These are phyloP conservation scores for Dryobota labecula DNA, from an alignment of 2,888 invertebrate genomes.

Conservation along the genomic window DNA sequence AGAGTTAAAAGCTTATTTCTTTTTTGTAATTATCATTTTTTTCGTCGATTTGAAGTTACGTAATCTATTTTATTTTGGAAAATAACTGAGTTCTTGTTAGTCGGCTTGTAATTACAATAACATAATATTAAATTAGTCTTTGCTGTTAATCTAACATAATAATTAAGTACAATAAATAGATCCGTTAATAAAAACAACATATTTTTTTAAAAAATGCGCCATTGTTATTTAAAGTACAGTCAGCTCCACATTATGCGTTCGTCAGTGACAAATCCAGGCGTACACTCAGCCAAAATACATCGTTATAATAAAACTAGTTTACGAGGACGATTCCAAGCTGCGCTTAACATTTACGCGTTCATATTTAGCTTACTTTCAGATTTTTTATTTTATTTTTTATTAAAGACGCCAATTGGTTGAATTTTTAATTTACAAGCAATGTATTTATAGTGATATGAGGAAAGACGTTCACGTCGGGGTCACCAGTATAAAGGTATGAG, in stretches of 20 bases:
- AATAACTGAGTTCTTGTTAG: not conserved
- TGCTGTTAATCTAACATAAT: not conserved
- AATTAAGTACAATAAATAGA: too few species aligned
- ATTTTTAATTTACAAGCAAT: not conserved
- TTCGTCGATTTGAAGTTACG: not conserved
- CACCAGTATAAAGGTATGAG: too few species aligned
- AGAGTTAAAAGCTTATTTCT: not conserved
- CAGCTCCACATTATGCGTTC: conserved; percentile 56
- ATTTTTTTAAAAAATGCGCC: not conserved
- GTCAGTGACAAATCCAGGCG: conserved; percentile 52
- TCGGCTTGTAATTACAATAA: not conserved
- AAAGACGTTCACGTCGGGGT: too few species aligned
- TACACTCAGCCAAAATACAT: conserved; percentile 68
- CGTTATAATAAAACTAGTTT: conserved; percentile 75
- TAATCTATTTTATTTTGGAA: not conserved
- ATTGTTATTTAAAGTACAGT: conserved; percentile 23
- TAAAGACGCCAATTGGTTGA: too few species aligned
- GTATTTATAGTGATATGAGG: too few species aligned
- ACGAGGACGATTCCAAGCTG: conserved; percentile 62
- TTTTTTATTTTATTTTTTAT: too few species aligned
- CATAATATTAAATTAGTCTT: too few species aligned
- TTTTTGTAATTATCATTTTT: not conserved
- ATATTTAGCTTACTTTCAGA: conserved; percentile 33
- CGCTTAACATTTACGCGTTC: conserved; percentile 56
- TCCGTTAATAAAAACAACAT: too few species aligned